phyloP scores from a whole-genome alignment of 2,888 invertebrate genomes.

The Listrodromus nycthemerus region DNA sequence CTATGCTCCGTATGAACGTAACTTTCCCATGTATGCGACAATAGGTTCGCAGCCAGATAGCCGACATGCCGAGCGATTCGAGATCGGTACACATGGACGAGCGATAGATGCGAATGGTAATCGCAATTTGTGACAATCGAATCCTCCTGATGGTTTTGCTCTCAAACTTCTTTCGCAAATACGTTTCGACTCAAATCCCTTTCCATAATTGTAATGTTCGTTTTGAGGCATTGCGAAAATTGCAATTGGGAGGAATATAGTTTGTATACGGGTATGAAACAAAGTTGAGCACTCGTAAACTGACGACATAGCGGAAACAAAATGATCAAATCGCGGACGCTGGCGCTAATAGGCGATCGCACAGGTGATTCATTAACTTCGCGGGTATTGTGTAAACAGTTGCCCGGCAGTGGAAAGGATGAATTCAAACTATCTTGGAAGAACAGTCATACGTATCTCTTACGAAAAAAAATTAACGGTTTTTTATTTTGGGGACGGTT shows the following conservation, averaged over 20 bases:
- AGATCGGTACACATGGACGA: not conserved
- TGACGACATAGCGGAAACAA: conserved; percentile 68
- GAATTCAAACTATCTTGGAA: conserved; percentile 47
- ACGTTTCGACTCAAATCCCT: not conserved
- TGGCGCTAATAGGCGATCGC: conserved; percentile 75
- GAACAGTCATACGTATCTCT: conserved; percentile 53
- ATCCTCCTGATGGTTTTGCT: no score
- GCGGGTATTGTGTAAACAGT: conserved; percentile 52
- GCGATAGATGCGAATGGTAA: not conserved
- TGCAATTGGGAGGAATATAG: not conserved
- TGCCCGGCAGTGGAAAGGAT: conserved; percentile 35
- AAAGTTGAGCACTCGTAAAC: conserved; percentile 15
- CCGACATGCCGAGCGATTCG: not conserved
- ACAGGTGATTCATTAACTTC: conserved; percentile 73
- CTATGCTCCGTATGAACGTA: not conserved
- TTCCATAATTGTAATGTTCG: conserved; percentile 26
- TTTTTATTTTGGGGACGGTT: conserved; percentile 24
- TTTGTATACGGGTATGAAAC: not conserved
- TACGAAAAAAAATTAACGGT: conserved; percentile 32
- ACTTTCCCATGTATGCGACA: not conserved
- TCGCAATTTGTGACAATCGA: not conserved
- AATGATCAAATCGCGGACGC: conserved; percentile 69
- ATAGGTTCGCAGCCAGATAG: conserved; percentile 30
- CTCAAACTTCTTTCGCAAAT: not conserved
- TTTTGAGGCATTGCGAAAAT: conserved; percentile 10